These are phyloP conservation scores for Grammomys dolichurus DNA, from an alignment of 2,113 vertebrate species.

Conservation along the genomic window DNA sequence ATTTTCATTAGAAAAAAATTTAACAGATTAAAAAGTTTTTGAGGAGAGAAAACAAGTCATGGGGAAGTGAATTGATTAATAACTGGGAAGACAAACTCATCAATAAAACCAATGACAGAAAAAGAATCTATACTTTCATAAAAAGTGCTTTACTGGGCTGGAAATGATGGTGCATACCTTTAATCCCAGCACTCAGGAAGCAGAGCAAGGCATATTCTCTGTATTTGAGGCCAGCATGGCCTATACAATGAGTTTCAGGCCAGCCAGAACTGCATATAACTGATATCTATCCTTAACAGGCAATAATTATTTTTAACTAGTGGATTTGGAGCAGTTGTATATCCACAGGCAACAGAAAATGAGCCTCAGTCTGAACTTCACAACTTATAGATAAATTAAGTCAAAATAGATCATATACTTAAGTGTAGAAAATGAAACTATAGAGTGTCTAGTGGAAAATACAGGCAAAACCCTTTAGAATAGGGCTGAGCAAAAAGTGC, in stretches of 20 bases:
- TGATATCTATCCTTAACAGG: neutral
- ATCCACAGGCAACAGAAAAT: neutral
- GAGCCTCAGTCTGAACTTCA: neutral
- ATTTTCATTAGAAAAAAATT: slow-evolving; percentile 24
- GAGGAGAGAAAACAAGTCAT: neutral
- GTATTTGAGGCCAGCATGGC: neutral
- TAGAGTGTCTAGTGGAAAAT: neutral
- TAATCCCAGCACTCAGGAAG: neutral
- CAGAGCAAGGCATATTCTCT: neutral
- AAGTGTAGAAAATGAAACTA: neutral
- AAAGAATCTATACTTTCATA: neutral
- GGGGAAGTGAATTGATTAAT: neutral
- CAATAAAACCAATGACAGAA: neutral
- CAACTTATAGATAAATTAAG: neutral
- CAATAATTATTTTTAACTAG: neutral
- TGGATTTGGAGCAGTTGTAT: neutral
- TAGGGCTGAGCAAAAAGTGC: neutral
- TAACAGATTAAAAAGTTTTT: neutral
- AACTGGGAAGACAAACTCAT: neutral
- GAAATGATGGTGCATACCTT: neutral
- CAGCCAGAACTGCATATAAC: neutral
- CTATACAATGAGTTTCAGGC: neutral
- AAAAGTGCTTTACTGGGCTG: neutral
- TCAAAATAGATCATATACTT: neutral
- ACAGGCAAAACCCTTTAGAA: neutral